phyloP scores from a whole-genome alignment of 2,888 invertebrate species.

The Hipparchia semele region DNA sequence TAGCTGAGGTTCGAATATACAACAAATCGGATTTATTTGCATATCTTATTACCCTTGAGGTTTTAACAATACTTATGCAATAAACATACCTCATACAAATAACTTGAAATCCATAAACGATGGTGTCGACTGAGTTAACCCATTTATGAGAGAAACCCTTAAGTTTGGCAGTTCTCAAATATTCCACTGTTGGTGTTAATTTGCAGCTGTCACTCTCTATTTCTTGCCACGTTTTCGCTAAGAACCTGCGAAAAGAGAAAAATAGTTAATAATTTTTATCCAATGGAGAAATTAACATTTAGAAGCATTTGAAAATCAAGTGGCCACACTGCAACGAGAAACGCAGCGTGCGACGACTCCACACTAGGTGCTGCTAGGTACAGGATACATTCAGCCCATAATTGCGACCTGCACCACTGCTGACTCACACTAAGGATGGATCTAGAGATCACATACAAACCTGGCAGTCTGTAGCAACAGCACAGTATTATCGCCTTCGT shows the following conservation, averaged over 20 bases:
- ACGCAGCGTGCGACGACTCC: too few relatives aligned
- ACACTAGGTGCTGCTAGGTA: too few relatives aligned
- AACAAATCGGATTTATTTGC: neutral
- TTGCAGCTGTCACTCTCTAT: constrained; percentile 70
- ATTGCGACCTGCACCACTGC: too few relatives aligned
- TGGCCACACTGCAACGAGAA: too few relatives aligned
- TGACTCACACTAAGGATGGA: too few relatives aligned
- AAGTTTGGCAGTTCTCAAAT: constrained; percentile 75
- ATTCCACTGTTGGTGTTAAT: constrained; percentile 87
- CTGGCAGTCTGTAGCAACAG: constrained; percentile 94
- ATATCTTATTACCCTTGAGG: neutral
- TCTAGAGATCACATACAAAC: constrained; percentile 47
- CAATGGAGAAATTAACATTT: neutral
- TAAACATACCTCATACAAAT: constrained; percentile 84
- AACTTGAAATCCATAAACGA: constrained; percentile 83
- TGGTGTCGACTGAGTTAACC: constrained; percentile 77
- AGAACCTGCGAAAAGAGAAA: constrained; percentile 76
- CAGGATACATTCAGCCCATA: too few relatives aligned
- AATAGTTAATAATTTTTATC: neutral
- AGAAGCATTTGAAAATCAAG: neutral
- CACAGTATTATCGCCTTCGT: constrained; percentile 98
- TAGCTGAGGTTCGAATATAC: too few relatives aligned
- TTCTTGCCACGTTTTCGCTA: constrained; percentile 90
- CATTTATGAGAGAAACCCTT: constrained; percentile 53
- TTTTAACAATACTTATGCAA: neutral